Conservation (phyloP, 2,888 invertebrate genomes). For the Tipula lateralis region DNA sequence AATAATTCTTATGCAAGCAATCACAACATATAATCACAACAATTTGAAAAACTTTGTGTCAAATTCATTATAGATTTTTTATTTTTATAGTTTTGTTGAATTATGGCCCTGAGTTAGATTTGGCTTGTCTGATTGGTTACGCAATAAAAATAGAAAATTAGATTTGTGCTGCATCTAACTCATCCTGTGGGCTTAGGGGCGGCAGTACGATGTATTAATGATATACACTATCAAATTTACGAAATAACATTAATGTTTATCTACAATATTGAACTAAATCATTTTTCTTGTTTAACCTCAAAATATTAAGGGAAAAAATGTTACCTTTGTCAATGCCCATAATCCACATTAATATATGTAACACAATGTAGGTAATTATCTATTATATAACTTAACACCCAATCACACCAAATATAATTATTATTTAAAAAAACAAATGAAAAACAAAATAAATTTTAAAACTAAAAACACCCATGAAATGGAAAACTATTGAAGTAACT, state of each 20-base stretch:
- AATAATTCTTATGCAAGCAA: no score
- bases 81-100: no score
- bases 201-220: neutral
- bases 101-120: no score
- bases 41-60: no score
- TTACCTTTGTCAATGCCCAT: neutral
- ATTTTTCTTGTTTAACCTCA: neutral
- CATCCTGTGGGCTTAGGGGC: no score
- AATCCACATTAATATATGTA: neutral
- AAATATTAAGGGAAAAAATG: neutral
- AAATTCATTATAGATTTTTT: no score
- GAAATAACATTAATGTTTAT: neutral
- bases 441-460: neutral
- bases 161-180: neutral
- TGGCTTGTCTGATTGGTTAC: neutral
- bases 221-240: neutral
- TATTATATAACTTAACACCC: neutral
- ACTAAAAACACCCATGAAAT: neutral
- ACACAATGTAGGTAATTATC: neutral
- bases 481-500: neutral
- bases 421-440: neutral
- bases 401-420: neutral
- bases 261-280: no score
- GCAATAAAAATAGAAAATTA: neutral
- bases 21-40: no score